Base-by-base conservation (phyloP, 2,888 invertebrate species). In the Eupithecia insigniata region DNA sequence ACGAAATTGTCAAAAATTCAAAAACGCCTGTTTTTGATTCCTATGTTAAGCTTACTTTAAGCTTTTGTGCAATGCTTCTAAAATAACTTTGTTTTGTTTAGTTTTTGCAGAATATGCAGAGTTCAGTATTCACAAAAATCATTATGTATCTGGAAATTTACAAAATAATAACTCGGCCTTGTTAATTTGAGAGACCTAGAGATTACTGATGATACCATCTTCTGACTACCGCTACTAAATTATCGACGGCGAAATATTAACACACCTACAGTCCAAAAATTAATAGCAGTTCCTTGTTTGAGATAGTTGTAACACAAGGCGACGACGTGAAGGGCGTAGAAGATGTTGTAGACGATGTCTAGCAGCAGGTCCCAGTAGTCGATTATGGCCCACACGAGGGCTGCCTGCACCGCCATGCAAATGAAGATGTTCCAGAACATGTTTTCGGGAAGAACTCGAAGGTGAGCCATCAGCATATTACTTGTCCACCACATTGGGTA, bases 361-460 rank as follows among this genome's bases (percentile, higher is more conserved):
- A 85, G 3, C 0, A 82, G 71, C 3, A 75, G 28, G 14, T 76
- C 32, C 1, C 70, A 12, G 22, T 78, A 26, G 16, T 79, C 77
- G 2, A 83, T 67, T 2, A 84, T 79, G 0, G 80, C 80, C 78
- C 81, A 79, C 1, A 87, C 72, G 10, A 89, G 80, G 14, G 82
- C 85, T 2, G 82, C 10, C 2, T 90, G 76, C 0, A 83, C 85
- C 3, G 80, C 30, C 8, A 76, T 22, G 74, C 90, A 89, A 30
- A 91, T 83, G 66, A 84, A 81, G 58, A 82, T 78, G 78, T 90
- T 91, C 90, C 91, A 92, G 0, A 78, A 2, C 0, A 85, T 80
- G 55, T 87, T 81, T 7, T 90, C 88, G 0, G 86, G 85, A 2
- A 90, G 81, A 6, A 78, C 75, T 39, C 81, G 83, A 69, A 89